Base-by-base conservation (phyloP, 2,797 vertebrate genomes). In the Pipistrellus nathusii region DNA sequence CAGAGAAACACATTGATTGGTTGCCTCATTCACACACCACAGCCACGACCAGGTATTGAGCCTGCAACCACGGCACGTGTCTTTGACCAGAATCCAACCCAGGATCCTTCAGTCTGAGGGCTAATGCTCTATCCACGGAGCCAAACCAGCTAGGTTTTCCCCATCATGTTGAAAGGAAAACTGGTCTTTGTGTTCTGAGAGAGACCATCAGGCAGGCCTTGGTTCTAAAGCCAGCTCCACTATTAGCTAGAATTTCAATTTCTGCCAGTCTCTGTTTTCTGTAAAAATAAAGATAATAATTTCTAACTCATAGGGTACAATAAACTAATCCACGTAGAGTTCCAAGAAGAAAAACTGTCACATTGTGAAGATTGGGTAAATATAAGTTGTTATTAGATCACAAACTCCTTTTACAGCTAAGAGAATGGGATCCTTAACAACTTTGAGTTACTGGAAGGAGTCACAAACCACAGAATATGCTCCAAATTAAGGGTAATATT, bases 371-470 rank as follows among this genome's bases (percentile, higher is more conserved):
- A 17, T 85, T 64, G 71, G 80, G 44, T 41, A 62, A 59, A 53
- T 32, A 6, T 71, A 86, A 51, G 17, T 72, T 83, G 59, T 62
- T 72, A 23, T 62, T 84, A 57, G 44, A 53, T 94, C 18, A 32
- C 23, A 8, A 23, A 20, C 4, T 51, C 35, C 11, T 93, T 95
- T 68, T 27, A 64, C 5, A 72, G 14, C 41, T 73, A 35, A 57
- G n/a, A 32, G 27, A 75, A 62, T 8, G 1, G 30, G 30, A 10
- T 64, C 82, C 55, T 81, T 59, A 59, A 66, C 5, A 75, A 38
- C 23, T 91, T 17, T 13, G 8, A 94, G 5, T 90, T 87, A 48
- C 68, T 51, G 27, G 85, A 95, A 92, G 53, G 48, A 92, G 66
- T 69, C 55, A 62, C 7, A 71, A 76, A 75, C 27, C 12, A 30